These are phyloP conservation scores for Epizoanthus illoricatus DNA, from an alignment of 92 coral and sea anemone genomes.

Conservation along the genomic window DNA sequence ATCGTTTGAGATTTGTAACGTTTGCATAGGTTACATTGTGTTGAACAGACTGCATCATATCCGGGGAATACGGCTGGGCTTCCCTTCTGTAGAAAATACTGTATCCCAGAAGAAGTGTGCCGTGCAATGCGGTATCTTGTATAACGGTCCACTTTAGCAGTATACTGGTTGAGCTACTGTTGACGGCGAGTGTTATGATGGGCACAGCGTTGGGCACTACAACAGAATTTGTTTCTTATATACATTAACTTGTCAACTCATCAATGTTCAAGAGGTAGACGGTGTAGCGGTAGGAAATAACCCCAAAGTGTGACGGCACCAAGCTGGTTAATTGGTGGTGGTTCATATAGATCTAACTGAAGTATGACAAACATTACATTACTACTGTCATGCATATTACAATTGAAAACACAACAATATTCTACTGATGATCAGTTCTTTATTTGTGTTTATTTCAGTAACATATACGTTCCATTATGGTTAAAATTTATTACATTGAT, in stretches of 20 bases:
- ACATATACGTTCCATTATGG: too few relatives aligned
- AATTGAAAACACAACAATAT: too few relatives aligned
- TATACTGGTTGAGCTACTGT: conserved; percentile 53
- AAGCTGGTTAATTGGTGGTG: too few relatives aligned
- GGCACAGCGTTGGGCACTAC: conserved; percentile 47
- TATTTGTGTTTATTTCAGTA: too few relatives aligned
- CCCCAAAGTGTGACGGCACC: too few relatives aligned
- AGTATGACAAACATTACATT: too few relatives aligned
- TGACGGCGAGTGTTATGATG: conserved; percentile 18
- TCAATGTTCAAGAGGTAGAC: too few relatives aligned
- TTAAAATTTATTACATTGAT: too few relatives aligned
- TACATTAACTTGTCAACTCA: neutral
- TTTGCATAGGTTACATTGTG: conserved; percentile 19
- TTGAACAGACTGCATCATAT: conserved; percentile 14
- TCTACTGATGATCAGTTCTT: too few relatives aligned
- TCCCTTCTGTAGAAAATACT: conserved; percentile 29
- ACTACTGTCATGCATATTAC: too few relatives aligned
- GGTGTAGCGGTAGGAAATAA: too few relatives aligned
- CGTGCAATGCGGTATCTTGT: neutral
- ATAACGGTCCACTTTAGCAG: conserved; percentile 44
- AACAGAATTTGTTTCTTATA: neutral
- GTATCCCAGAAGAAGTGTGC: conserved; percentile 43
- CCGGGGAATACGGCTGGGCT: conserved; percentile 21
- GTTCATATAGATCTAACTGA: too few relatives aligned
- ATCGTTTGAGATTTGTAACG: conserved; percentile 35